Conservation (phyloP, 1,140 invertebrate species). For the Danaus plexippus region DNA sequence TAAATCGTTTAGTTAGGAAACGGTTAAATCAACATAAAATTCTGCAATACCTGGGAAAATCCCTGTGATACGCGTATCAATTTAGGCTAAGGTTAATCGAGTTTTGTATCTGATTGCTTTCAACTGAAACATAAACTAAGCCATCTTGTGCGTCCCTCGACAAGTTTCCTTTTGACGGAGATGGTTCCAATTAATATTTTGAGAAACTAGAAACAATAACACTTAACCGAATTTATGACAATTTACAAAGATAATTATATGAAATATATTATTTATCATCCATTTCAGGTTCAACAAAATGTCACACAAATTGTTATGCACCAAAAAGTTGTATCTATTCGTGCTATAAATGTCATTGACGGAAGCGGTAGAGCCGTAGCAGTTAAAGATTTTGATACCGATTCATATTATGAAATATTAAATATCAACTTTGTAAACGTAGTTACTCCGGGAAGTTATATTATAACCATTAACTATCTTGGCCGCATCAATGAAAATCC, state of each 20-base stretch:
- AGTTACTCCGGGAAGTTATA: conserved; percentile 38
- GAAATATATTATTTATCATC: conserved; percentile 6
- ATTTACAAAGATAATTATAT: neutral
- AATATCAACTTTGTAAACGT: conserved; percentile 40
- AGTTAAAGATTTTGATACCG: conserved; percentile 35
- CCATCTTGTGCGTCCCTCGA: too few relatives aligned
- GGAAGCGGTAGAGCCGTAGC: conserved; percentile 22
- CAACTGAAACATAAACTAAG: too few relatives aligned
- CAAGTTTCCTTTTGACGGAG: neutral
- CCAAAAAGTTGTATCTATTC: conserved; percentile 49
- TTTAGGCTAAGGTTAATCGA: too few relatives aligned
- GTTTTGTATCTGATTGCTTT: too few relatives aligned
- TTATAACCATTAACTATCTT: conserved; percentile 38
- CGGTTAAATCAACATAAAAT: too few relatives aligned
- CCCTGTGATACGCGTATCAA: too few relatives aligned
- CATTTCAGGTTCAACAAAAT: conserved; percentile 41
- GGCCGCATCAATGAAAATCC: conserved; percentile 51
- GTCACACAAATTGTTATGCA: conserved; percentile 52
- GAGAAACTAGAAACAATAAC: neutral
- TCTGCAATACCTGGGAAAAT: too few relatives aligned
- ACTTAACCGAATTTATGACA: too few relatives aligned
- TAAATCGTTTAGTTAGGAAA: too few relatives aligned
- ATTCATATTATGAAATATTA: conserved; percentile 47
- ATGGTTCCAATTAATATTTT: neutral
- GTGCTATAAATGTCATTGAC: conserved; percentile 34